phyloP scores from a whole-genome alignment of 2,113 vertebrate genomes.

The Dipodomys ordii region DNA sequence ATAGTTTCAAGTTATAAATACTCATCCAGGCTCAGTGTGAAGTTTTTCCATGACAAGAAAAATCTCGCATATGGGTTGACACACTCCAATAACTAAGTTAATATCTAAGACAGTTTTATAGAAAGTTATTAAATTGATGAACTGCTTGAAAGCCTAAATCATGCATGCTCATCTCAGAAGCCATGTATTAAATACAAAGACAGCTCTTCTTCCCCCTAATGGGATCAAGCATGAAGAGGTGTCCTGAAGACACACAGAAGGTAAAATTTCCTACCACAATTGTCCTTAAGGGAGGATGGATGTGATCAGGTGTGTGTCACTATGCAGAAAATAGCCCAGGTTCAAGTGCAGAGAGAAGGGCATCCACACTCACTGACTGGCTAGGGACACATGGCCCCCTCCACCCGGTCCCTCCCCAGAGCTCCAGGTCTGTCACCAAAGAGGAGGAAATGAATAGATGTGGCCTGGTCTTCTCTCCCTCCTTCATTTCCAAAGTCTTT shows the following conservation, averaged over 20 bases:
- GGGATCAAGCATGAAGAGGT: not conserved
- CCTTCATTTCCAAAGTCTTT: not conserved
- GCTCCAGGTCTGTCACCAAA: not conserved
- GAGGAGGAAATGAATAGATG: not conserved
- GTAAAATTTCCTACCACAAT: not conserved
- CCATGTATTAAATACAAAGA: constrained; percentile 49
- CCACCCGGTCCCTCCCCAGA: too few species aligned
- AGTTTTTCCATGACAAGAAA: constrained; percentile 77
- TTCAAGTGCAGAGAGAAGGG: not conserved
- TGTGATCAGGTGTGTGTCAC: fast-evolving
- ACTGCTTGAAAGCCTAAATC: constrained; percentile 71
- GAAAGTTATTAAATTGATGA: constrained; percentile 83
- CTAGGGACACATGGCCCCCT: not conserved
- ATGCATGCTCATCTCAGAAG: constrained; percentile 28
- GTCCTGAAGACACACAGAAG: constrained; percentile 1
- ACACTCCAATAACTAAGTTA: constrained; percentile 81
- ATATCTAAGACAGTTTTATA: constrained; percentile 78
- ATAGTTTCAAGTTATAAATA: constrained; percentile 72
- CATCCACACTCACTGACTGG: fast-evolving
- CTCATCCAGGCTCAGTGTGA: constrained; percentile 64
- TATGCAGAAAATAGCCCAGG: fast-evolving
- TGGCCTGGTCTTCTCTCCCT: not conserved
- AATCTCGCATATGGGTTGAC: constrained; percentile 81
- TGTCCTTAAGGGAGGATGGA: not conserved
- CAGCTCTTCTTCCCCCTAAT: constrained; percentile 8